Conservation (phyloP, 1,140 invertebrate genomes). For the Zophobas morio region DNA sequence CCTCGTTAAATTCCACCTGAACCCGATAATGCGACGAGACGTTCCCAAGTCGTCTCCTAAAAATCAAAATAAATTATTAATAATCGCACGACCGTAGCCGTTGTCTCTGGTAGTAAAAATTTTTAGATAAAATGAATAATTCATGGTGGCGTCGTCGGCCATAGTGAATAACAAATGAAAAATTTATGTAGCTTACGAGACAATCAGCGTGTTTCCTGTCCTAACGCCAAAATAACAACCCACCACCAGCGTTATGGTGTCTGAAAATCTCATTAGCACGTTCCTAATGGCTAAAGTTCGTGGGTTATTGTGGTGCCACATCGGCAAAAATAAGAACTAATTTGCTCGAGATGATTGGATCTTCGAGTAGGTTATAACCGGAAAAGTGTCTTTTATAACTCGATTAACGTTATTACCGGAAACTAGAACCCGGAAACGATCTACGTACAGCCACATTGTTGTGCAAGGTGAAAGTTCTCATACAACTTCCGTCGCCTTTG, state of each 20-base stretch:
- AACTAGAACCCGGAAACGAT: not conserved
- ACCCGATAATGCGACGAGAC: too few relatives aligned
- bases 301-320: constrained; percentile 5
- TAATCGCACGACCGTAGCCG: not conserved
- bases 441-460: not conserved
- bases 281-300: constrained; percentile 17
- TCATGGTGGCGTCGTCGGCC: not conserved
- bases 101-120: not conserved
- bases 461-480: not conserved
- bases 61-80: too few relatives aligned
- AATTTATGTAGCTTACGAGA: not conserved
- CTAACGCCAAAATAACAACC: not conserved
- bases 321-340: constrained; percentile 21
- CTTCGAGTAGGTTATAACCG: constrained; percentile 6
- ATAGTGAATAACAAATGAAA: not conserved
- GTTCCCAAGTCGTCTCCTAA: too few relatives aligned
- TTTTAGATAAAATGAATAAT: not conserved
- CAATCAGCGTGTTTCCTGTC: not conserved
- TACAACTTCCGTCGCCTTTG: not conserved
- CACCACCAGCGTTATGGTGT: not conserved
- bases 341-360: constrained; percentile 24
- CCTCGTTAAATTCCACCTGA: too few relatives aligned
- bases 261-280: constrained; percentile 24
- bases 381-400: constrained; percentile 19
- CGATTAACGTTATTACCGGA: constrained; percentile 8